Conservation (phyloP, 2,113 vertebrate species). For the Columba livia region DNA sequence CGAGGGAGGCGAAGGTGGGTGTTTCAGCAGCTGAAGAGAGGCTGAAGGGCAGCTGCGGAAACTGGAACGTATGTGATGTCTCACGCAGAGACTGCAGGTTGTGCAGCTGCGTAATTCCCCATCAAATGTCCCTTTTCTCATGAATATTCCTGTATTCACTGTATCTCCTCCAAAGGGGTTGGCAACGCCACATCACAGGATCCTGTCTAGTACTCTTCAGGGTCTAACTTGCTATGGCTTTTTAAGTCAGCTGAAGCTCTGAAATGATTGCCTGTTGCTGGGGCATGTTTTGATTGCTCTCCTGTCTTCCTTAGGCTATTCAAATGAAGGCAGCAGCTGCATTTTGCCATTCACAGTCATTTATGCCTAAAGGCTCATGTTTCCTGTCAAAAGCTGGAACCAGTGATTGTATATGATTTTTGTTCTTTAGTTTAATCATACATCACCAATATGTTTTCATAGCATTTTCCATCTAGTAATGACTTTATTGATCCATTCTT, state of each 20-base stretch:
- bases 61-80: neutral
- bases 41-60: conserved; percentile 28
- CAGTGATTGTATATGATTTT: conserved; percentile 42
- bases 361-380: conserved; percentile 53
- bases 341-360: conserved; percentile 48
- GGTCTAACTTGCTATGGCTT: neutral
- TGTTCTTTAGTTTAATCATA: conserved; percentile 19
- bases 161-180: neutral
- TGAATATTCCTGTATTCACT: conserved; percentile 3
- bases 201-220: conserved; percentile 30
- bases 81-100: neutral
- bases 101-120: conserved; percentile 31
- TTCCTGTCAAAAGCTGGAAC: conserved; percentile 60
- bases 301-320: conserved; percentile 50
- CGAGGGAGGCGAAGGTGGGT: neutral
- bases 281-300: conserved; percentile 36
- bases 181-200: neutral
- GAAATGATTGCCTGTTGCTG: conserved; percentile 28
- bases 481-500: conserved; percentile 41
- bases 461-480: conserved; percentile 57
- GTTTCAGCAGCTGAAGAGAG: neutral
- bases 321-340: conserved; percentile 62
- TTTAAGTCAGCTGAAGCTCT: conserved; percentile 11
- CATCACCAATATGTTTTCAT: conserved; percentile 25
- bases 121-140: neutral